Base-by-base conservation (phyloP, 2,113 vertebrate species). In the Sinocyclocheilus anshuiensis region DNA sequence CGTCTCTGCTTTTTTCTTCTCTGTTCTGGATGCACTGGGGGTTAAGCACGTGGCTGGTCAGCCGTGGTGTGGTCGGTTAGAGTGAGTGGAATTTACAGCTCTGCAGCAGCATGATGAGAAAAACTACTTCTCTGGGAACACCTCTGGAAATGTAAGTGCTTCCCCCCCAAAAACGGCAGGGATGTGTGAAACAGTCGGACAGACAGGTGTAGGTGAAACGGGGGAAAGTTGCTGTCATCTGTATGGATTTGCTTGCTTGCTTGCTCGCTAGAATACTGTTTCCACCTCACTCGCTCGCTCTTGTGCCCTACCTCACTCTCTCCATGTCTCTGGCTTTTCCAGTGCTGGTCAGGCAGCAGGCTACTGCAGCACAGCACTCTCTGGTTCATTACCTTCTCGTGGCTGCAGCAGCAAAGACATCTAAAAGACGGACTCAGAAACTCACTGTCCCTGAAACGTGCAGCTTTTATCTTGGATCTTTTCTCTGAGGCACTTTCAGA, bases 381-480 rank as follows among this genome's bases (percentile, higher is more conserved):
- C 90, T 92, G 91, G 92, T 93, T 94, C 94, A 93, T 95, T 94
- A 94, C 91, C 90, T 91, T 53, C 92, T 93, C 92, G 91, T 85
- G 92, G 93, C 92, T 93, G 92, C 92, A 92, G 93, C 90, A 83
- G 90, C 88, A 89, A 92, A 89, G 90, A 91, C 93, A 90, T 91
- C 91, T 90, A 93, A 92, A 72, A 90, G 89, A 94, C 88, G 89
- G 90, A 93, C 93, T 93, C 86, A 94, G 89, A 90, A 87, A 93
- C 84, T 90, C 77, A 91, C 89, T 84, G 85, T 74, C 87, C 89
- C 76, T 84, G 89, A 90, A 91, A 0, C 29, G 26, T 63, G 18
- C 10, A 20, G 36, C 33, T 20, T 53, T 45, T 26, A 45, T 57
- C 61, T 48, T 20, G 83, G 86, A 83, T 50, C 36, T 24, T 45